These are phyloP conservation scores for Drosophila nigrodunni DNA, from an alignment of 1,140 invertebrate species.

Conservation along the genomic window DNA sequence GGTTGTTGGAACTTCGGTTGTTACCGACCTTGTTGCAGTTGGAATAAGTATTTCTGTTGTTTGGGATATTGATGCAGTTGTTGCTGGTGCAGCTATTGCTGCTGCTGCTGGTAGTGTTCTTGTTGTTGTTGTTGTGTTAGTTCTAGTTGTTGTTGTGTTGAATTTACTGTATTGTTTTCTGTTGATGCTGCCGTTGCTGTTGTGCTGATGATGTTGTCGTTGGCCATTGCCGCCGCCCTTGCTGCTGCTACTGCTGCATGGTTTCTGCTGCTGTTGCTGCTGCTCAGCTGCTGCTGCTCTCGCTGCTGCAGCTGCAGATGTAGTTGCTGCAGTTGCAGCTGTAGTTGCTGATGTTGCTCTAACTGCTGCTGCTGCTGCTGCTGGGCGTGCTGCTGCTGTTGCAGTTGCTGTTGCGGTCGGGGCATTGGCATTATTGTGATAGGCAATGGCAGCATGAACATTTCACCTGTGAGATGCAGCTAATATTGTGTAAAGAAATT, in stretches of 20 bases:
- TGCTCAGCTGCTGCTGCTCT: constrained; percentile 7
- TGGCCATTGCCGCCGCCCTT: constrained; percentile 2
- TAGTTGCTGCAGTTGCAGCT: constrained; percentile 8
- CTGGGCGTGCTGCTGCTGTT: neutral
- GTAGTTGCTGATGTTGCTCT: constrained; percentile 5
- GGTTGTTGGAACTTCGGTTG: constrained; percentile 2
- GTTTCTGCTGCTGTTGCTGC: constrained; percentile 21
- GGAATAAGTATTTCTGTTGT: neutral
- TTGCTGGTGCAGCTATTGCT: neutral
- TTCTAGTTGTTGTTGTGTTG: constrained; percentile 22
- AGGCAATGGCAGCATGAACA: constrained; percentile 80
- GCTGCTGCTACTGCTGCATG: constrained; percentile 20
- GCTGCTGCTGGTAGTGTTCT: neutral
- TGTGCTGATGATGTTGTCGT: constrained; percentile 10
- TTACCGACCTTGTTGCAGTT: neutral
- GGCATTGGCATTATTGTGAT: constrained; percentile 61
- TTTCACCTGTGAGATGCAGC: constrained; percentile 80
- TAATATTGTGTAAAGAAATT: constrained; percentile 82
- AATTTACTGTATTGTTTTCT: neutral
- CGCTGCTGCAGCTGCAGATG: constrained; percentile 20
- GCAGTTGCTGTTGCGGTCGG: constrained; percentile 26
- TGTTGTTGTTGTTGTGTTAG: constrained; percentile 8
- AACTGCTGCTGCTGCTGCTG: constrained; percentile 25
- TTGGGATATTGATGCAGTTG: neutral
- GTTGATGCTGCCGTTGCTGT: constrained; percentile 31